Evolutionary conservation across 1,140 invertebrate genomes (phyloP).

Genomic region (Aphelinus certus): DNA sequence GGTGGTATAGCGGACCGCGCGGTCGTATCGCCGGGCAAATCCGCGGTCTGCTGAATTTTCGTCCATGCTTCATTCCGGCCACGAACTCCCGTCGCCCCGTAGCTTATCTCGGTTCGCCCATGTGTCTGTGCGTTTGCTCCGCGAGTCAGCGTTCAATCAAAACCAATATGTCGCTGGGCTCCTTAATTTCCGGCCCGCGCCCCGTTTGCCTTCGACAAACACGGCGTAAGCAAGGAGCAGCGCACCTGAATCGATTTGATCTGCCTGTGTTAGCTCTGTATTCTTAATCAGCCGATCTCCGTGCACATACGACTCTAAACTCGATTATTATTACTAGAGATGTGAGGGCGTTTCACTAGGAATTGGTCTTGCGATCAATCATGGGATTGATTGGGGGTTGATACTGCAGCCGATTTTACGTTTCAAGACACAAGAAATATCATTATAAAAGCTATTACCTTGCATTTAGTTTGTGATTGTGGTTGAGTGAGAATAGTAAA

Average conservation of each 20-base stretch:
- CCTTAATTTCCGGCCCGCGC: not conserved
- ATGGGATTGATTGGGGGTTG: too few relatives aligned
- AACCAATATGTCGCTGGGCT: slow-evolving; percentile 37
- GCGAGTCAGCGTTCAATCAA: slow-evolving; percentile 39
- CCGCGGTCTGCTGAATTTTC: slow-evolving; percentile 13
- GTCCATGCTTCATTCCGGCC: slow-evolving; percentile 20
- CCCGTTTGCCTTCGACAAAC: slow-evolving; percentile 6
- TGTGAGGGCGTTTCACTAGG: too few relatives aligned
- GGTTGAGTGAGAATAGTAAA: too few relatives aligned
- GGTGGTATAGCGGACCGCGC: not conserved
- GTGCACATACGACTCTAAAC: too few relatives aligned
- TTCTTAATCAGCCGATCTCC: too few relatives aligned
- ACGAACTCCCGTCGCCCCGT: slow-evolving; percentile 7
- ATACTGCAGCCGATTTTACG: too few relatives aligned
- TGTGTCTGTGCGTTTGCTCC: too few relatives aligned
- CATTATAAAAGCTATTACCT: too few relatives aligned
- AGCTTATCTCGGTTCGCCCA: not conserved
- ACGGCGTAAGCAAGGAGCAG: slow-evolving; percentile 4
- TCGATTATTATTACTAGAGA: too few relatives aligned
- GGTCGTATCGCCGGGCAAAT: slow-evolving; percentile 27
- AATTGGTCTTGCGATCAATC: too few relatives aligned
- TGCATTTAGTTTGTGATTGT: too few relatives aligned
- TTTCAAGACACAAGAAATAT: too few relatives aligned
- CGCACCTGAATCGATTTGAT: slow-evolving; percentile 9
- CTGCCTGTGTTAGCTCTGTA: slow-evolving; percentile 19